Evolutionary conservation across 2,113 vertebrate species (phyloP).

Genomic region (Lipotes vexillifer): DNA sequence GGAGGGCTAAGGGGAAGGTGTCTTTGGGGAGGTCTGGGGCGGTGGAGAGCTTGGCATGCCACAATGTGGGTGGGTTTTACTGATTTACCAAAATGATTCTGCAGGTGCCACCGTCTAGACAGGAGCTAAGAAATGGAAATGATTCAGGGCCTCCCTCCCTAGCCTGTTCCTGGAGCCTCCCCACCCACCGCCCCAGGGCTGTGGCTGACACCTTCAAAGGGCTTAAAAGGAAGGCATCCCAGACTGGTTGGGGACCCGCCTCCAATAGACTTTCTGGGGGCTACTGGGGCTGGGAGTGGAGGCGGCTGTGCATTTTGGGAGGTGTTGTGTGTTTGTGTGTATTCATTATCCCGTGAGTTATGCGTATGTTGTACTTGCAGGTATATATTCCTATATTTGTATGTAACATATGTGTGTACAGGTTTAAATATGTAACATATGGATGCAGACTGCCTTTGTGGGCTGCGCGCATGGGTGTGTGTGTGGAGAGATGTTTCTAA

Average conservation of each 20-base stretch:
- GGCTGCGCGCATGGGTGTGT: not conserved
- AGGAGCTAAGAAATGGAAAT: constrained; percentile 52
- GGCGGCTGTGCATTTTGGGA: constrained; percentile 1
- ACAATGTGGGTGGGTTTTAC: constrained; percentile 44
- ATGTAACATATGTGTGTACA: not conserved
- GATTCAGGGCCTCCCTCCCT: constrained; percentile 19
- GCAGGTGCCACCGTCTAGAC: constrained; percentile 60
- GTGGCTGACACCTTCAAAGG: constrained; percentile 54
- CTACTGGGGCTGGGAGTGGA: not conserved
- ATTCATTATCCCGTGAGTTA: not conserved
- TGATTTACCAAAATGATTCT: constrained; percentile 53
- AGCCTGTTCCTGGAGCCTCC: not conserved
- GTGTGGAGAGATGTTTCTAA: not conserved
- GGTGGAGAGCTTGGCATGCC: not conserved
- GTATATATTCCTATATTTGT: not conserved
- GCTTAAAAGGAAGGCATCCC: constrained; percentile 28
- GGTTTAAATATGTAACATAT: not conserved
- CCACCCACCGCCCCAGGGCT: not conserved
- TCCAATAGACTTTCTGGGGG: not conserved
- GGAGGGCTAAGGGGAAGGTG: not conserved
- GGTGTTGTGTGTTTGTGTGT: not conserved
- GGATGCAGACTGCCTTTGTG: not conserved
- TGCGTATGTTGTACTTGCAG: not conserved
- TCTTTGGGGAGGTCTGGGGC: not conserved
- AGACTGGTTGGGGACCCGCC: not conserved